phyloP scores from a whole-genome alignment of 35 echinoderm and acorn worm species.

The Lytechinus variegatus region DNA sequence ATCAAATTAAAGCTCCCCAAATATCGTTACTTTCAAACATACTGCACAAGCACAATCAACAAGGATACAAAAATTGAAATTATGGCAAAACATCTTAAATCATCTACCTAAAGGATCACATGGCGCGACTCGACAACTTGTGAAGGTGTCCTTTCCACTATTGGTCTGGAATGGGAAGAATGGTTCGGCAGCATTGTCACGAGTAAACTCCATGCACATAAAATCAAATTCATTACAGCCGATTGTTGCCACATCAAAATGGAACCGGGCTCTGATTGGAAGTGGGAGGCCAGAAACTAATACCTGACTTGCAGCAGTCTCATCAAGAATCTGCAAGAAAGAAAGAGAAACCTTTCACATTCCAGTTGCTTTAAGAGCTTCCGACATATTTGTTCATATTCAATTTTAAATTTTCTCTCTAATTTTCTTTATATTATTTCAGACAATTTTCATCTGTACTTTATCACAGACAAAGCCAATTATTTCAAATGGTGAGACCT shows the following conservation, averaged over 20 bases:
- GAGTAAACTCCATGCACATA: slow-evolving; percentile 78
- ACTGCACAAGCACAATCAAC: too few relatives aligned
- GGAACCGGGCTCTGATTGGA: slow-evolving; percentile 1
- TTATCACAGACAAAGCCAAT: too few relatives aligned
- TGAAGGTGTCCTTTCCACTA: slow-evolving; percentile 8
- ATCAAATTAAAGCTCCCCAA: too few relatives aligned
- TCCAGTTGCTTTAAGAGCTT: too few relatives aligned
- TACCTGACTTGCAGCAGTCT: not conserved
- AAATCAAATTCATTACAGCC: slow-evolving; percentile 69
- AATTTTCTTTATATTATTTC: too few relatives aligned
- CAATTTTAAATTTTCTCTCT: too few relatives aligned
- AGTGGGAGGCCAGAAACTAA: slow-evolving; percentile 23
- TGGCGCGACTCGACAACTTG: slow-evolving; percentile 35
- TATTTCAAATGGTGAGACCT: too few relatives aligned
- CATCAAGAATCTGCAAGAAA: not conserved
- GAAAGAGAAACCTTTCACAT: not conserved
- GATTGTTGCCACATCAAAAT: slow-evolving; percentile 61
- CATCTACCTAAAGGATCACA: slow-evolving; percentile 47
- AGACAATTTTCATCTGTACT: too few relatives aligned
- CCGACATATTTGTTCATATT: too few relatives aligned
- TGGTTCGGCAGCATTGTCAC: slow-evolving; percentile 55
- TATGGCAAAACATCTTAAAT: not conserved
- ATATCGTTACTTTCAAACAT: too few relatives aligned
- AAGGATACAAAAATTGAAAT: not conserved
- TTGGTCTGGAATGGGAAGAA: slow-evolving; percentile 46